phyloP scores from a whole-genome alignment of 1,140 invertebrate genomes.

The Monochamus saltuarius region DNA sequence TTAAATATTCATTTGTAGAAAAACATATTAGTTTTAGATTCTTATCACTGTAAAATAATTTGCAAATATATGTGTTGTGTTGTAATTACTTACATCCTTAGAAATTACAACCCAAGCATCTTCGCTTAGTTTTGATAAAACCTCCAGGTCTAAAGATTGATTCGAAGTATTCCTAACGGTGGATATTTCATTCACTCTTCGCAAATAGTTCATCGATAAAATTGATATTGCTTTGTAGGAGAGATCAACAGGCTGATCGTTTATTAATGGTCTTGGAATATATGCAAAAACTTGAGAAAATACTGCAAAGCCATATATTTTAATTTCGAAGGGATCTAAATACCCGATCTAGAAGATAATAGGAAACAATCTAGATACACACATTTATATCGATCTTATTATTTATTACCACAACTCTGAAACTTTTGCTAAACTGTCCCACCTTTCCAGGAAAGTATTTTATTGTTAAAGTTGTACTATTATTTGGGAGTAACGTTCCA shows the following conservation, averaged over 20 bases:
- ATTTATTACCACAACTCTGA: conserved; percentile 33
- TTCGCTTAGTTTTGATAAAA: background rate
- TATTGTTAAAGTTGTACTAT: conserved; percentile 35
- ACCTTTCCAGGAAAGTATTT: conserved; percentile 43
- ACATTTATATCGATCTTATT: background rate
- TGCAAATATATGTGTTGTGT: too few species aligned
- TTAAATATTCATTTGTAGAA: background rate
- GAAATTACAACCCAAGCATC: conserved; percentile 18
- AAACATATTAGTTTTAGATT: background rate
- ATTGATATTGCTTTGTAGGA: conserved; percentile 38
- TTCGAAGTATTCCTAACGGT: background rate
- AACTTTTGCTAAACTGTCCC: conserved; percentile 38
- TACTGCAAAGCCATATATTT: conserved; percentile 47
- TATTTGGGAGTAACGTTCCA: conserved; percentile 37
- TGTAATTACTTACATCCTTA: too few species aligned
- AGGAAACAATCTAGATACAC: conserved; percentile 6
- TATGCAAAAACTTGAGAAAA: conserved; percentile 50
- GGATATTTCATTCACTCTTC: background rate
- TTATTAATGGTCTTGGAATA: conserved; percentile 37
- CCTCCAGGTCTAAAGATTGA: background rate
- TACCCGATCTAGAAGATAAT: conserved; percentile 42
- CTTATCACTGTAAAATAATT: background rate
- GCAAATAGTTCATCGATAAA: conserved; percentile 34
- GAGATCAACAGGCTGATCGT: conserved; percentile 36
- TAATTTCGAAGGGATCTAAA: conserved; percentile 42